Conservation (phyloP, 2,888 invertebrate genomes). For the Parelbella ahira region DNA sequence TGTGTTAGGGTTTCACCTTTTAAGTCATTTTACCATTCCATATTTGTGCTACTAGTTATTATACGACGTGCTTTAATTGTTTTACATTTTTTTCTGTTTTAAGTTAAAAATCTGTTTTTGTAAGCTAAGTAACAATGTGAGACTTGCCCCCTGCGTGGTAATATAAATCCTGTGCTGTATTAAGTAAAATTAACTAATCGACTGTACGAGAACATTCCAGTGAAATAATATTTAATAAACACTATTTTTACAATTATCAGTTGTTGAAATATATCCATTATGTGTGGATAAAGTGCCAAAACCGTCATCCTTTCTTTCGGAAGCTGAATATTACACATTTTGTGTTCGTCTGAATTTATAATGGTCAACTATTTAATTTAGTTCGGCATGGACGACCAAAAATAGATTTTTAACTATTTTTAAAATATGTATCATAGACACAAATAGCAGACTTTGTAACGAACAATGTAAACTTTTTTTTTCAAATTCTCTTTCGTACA, state of each 20-base stretch:
- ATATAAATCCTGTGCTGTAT: no score
- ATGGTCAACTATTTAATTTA: background rate
- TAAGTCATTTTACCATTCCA: slow-evolving; percentile 37
- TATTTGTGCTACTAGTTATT: slow-evolving; percentile 34
- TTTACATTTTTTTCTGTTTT: slow-evolving; percentile 23
- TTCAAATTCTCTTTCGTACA: slow-evolving; percentile 31
- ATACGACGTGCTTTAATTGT: slow-evolving; percentile 19
- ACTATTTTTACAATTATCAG: slow-evolving; percentile 23
- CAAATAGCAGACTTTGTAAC: slow-evolving; percentile 30
- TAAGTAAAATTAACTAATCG: slow-evolving; percentile 9
- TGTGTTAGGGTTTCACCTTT: slow-evolving; percentile 54
- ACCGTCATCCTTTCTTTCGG: slow-evolving; percentile 16
- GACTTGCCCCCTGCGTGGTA: slow-evolving; percentile 9
- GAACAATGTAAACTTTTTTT: slow-evolving; percentile 27
- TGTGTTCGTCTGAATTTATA: slow-evolving; percentile 14
- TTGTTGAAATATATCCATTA: slow-evolving; percentile 15
- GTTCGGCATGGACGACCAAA: slow-evolving; percentile 18
- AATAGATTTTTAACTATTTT: slow-evolving; percentile 24
- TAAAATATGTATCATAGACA: slow-evolving; percentile 17
- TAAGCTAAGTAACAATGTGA: slow-evolving; percentile 17
- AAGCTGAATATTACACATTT: slow-evolving; percentile 3
- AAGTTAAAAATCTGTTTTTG: slow-evolving; percentile 26
- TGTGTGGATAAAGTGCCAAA: slow-evolving; percentile 25
- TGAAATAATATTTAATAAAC: slow-evolving; percentile 10
- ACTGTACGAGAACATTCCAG: slow-evolving; percentile 22